A percentile compares a stretch with the other conserved stretches of the same genome.
Evolutionary conservation across 2,888 invertebrate species (phyloP).

Genomic region (Oscheius sp.): DNA sequence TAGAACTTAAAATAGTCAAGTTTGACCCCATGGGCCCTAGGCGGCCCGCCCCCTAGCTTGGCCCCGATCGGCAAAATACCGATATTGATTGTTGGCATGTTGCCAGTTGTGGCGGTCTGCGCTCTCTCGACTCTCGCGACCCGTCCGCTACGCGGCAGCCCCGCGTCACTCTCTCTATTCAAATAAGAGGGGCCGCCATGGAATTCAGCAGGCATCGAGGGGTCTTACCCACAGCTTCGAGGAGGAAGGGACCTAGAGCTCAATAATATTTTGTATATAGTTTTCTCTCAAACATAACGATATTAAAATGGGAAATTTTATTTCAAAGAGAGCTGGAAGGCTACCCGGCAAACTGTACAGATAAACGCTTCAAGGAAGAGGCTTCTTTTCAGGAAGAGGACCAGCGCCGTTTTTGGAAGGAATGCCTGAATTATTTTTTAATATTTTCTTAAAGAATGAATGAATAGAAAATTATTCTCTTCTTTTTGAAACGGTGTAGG

Average conservation of each 20-base stretch:
- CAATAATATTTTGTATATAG: too few species aligned
- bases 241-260: too few species aligned
- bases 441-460: neutral
- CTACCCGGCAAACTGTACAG: too few species aligned
- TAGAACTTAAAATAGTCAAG: too few species aligned
- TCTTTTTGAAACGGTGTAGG: too few species aligned
- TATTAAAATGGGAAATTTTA: too few species aligned
- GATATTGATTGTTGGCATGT: slow-evolving; percentile 31
- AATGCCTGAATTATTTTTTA: neutral
- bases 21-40: neutral
- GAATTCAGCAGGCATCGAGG: neutral
- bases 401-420: neutral
- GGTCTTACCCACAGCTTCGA: neutral
- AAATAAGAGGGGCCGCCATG: neutral
- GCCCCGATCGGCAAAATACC: slow-evolving; percentile 17
- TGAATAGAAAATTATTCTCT: too few species aligned
- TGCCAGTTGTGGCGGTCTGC: slow-evolving; percentile 28
- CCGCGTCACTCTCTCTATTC: slow-evolving; percentile 2
- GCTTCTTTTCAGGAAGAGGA: slow-evolving; percentile 2
- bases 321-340: too few species aligned
- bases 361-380: neutral
- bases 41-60: neutral
- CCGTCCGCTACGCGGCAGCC: slow-evolving; percentile 19
- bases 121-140: slow-evolving; percentile 14
- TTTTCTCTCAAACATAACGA: too few species aligned